Conservation (phyloP, 1,140 invertebrate species). For the Zophobas morio region DNA sequence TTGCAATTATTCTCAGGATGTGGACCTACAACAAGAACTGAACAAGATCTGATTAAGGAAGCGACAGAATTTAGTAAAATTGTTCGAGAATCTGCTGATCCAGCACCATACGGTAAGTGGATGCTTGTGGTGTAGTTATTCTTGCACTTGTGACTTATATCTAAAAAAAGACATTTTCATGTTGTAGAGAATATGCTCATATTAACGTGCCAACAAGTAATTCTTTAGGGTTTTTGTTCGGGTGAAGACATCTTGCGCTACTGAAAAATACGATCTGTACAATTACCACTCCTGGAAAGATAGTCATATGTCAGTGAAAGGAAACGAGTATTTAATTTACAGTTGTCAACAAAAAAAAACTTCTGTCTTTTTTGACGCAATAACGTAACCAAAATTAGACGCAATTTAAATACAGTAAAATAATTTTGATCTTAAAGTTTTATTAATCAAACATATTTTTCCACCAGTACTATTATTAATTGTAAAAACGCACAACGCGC, state of each 20-base stretch:
- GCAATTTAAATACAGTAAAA: too few relatives aligned
- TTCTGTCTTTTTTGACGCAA: too few relatives aligned
- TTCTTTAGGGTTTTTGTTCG: not conserved
- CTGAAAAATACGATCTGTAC: not conserved
- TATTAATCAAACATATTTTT: too few relatives aligned
- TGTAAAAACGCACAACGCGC: too few relatives aligned
- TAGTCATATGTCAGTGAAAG: too few relatives aligned
- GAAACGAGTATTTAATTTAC: too few relatives aligned
- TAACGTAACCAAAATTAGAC: too few relatives aligned
- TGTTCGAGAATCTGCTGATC: conserved; percentile 4
- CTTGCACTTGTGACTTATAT: conserved; percentile 15
- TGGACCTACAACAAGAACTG: conserved; percentile 5
- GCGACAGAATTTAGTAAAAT: not conserved
- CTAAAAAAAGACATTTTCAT: not conserved
- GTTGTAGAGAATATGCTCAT: too few relatives aligned
- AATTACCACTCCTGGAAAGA: too few relatives aligned
- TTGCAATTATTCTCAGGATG: not conserved
- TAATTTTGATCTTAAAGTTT: too few relatives aligned
- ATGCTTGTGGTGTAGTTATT: conserved; percentile 10
- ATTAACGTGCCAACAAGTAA: not conserved
- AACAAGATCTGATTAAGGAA: not conserved
- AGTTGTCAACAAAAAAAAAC: too few relatives aligned
- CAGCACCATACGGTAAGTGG: conserved; percentile 5
- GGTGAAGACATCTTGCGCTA: not conserved
- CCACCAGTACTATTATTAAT: too few relatives aligned